Evolutionary conservation across 2,113 vertebrate species (phyloP).

Genomic region (Hystrix cristata): DNA sequence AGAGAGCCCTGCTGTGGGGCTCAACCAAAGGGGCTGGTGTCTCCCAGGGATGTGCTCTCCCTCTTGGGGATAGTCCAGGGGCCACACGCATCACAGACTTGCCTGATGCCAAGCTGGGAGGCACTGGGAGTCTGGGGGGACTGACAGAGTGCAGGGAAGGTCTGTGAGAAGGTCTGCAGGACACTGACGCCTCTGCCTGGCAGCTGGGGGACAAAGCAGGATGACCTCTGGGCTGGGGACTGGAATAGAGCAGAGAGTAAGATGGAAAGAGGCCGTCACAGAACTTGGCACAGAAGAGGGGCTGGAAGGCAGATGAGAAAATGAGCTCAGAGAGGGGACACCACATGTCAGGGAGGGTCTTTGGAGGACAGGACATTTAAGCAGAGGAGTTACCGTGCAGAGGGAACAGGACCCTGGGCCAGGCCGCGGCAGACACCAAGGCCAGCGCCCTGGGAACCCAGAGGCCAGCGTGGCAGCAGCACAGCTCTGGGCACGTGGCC

Average conservation of each 20-base stretch:
- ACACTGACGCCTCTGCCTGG: not conserved
- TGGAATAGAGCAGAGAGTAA: not conserved
- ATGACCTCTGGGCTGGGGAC: not conserved
- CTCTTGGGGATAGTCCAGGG: not conserved
- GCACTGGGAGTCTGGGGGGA: not conserved
- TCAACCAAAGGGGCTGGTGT: not conserved
- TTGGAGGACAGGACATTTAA: not conserved
- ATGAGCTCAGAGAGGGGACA: rapidly evolving
- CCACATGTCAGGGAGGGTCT: not conserved
- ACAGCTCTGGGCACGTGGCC: not conserved
- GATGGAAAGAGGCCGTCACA: not conserved
- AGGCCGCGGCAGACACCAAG: not conserved
- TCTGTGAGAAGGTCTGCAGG: not conserved
- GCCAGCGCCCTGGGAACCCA: not conserved
- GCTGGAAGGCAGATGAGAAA: not conserved
- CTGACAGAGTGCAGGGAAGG: not conserved
- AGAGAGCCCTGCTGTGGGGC: too few species aligned
- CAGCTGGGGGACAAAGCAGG: too few species aligned
- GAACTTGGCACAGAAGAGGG: not conserved
- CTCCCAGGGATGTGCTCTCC: not conserved
- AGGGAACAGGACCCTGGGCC: not conserved
- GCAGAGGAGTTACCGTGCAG: rapidly evolving
- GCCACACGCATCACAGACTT: not conserved
- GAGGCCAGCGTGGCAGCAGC: not conserved
- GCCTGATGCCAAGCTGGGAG: not conserved